Conservation (phyloP, 2,888 invertebrate genomes). For the Drosophila lacicola region DNA sequence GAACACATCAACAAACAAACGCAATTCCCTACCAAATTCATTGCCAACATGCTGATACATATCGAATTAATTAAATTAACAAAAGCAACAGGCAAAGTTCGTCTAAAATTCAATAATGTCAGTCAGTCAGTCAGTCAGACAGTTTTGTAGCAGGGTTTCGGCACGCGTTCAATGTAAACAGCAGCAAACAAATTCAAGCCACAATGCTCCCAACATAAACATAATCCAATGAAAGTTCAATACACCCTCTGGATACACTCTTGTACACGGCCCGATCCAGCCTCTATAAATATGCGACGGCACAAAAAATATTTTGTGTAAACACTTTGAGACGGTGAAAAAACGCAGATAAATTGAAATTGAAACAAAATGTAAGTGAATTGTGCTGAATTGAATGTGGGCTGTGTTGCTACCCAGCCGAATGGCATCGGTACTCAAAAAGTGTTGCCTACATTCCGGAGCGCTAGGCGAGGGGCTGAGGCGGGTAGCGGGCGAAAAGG, state of each 20-base stretch:
- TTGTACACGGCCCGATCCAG: not conserved
- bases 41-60: constrained; percentile 7
- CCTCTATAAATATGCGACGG: constrained; percentile 16
- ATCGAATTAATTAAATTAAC: constrained; percentile 41
- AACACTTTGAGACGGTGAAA: constrained; percentile 39
- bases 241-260: constrained; percentile 18
- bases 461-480: not conserved
- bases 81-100: constrained; percentile 30
- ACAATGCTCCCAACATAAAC: constrained; percentile 34
- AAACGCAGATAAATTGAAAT: constrained; percentile 64
- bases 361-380: constrained; percentile 70
- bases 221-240: constrained; percentile 59
- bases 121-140: constrained; percentile 7
- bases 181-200: constrained; percentile 45
- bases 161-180: constrained; percentile 55
- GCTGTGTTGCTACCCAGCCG: constrained; percentile 16
- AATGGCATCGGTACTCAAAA: constrained; percentile 18
- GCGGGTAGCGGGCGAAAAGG: not conserved
- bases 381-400: constrained; percentile 37
- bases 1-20: not conserved
- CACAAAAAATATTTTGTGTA: constrained; percentile 41
- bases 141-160: constrained; percentile 19
- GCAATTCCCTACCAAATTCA: constrained; percentile 4
- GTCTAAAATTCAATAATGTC: constrained; percentile 32
- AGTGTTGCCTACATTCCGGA: constrained; percentile 55